These are phyloP conservation scores for Actinemys pallida DNA, from an alignment of 2,113 vertebrate genomes.

Conservation along the genomic window DNA sequence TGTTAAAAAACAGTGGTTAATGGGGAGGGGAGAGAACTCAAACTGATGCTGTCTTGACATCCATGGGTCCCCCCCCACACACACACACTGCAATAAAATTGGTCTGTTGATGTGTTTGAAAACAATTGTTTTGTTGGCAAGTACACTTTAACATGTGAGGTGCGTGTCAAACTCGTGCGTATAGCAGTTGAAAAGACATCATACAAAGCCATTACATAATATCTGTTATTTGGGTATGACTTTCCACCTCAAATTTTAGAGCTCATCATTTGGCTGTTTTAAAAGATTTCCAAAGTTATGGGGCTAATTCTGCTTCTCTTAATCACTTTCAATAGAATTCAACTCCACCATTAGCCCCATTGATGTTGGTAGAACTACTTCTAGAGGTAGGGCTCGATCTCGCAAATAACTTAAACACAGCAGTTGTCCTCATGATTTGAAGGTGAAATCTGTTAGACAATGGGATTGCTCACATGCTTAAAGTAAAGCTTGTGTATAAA, in stretches of 20 bases:
- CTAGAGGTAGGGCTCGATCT: background rate
- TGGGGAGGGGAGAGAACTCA: slow-evolving; percentile 9
- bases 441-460: background rate
- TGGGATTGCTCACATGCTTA: background rate
- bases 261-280: background rate
- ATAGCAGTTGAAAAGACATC: background rate
- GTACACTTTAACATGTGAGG: slow-evolving; percentile 35
- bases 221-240: background rate
- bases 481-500: background rate
- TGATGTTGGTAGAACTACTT: background rate
- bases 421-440: background rate
- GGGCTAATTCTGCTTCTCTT: background rate
- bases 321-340: background rate
- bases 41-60: slow-evolving; percentile 1
- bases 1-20: background rate
- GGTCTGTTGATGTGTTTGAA: background rate
- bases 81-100: background rate
- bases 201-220: background rate
- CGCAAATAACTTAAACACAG: background rate
- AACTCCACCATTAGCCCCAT: background rate
- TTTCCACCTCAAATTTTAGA: background rate
- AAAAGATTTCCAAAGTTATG: background rate
- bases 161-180: slow-evolving; percentile 47
- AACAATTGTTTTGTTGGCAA: background rate
- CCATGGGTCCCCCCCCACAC: background rate